Evolutionary conservation across 2,797 vertebrate genomes (phyloP), one percentile per base, ranked within the genome.

Genomic region (Lagocephalus sceleratus): DNA sequence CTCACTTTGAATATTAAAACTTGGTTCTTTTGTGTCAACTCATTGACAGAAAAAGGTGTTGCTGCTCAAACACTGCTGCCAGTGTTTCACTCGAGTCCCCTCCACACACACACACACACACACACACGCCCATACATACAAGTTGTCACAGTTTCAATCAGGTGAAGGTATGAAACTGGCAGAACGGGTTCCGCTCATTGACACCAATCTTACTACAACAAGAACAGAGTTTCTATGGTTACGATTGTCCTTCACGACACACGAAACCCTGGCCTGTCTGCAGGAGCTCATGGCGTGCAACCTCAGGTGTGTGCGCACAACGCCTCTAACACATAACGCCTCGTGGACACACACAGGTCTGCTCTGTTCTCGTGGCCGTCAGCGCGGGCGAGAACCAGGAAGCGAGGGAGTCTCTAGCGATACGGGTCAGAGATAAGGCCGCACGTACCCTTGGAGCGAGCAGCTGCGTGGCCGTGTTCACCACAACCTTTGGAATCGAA

Each of bases 401-500:
- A 47, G 32, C 40, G 47, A 63, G 61, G 44, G 21, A 54, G 54
- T 22, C 19, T 29, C 12, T 10, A 20, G 15, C n/a, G 21, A 20
- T 15, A 17, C 3, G 7, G 32, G 35, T 47, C 43, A 14, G 20
- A 21, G 26, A 29, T 16, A 35, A 5, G 51, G 15, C 0, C 2
- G 61, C 25, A 64, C 81, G 0, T 84, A 94, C 93, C 85, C 67
- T 73, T 0, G 91, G 92, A 54, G 91, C 92, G 3, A 94, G 65
- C 48, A 88, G 79, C 54, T 91, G 85, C 4, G 91, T 90, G 1
- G 85, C 90, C 71, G 81, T 91, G 82, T 94, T 94, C 17, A 93
- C 92, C 16, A 92, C 75, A 91, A 89, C 91, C 71, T 92, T 94
- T 2, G 91, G 93, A 78, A 94, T 85, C 38, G 85, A 91, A 51